Evolutionary conservation across 2,113 vertebrate genomes (phyloP), one percentile per base, ranked within the genome.

Genomic region (Progne subis): DNA sequence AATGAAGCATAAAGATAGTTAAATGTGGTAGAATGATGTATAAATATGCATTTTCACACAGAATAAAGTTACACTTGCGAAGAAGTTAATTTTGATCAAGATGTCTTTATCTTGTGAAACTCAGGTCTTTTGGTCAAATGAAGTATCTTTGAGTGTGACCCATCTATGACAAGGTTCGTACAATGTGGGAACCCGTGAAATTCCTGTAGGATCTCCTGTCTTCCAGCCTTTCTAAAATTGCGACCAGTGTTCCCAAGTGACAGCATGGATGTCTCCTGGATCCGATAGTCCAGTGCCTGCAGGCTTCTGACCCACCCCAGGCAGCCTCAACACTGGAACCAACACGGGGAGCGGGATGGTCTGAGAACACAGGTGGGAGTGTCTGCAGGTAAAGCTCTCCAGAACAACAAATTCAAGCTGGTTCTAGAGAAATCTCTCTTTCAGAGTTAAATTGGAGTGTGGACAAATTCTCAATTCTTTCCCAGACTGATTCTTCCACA

Each of bases 241-340:
- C 44, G 23, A 57, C 32, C 52, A 14, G 0, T 7, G 31, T 12
- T 65, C 37, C 16, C 41, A 32, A 19, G 14, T 2, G 76, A 15
- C 19, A 32, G 28, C 46, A 20, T 0, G 1, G 49, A 5, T 0
- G 1, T 23, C 53, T 21, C 19, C 50, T 29, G 49, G 24, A 2
- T 9, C 20, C 7, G 1, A 7, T 0, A 31, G 16, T 8, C 29
- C 31, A 11, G 31, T 8, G 43, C 43, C 26, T 18, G 29, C 39
- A 34, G 65, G 24, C 11, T 25, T 21, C 52, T 14, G 25, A 2
- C 32, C 15, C 47, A 7, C 5, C 9, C 5, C 2, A 18, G 32
- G 50, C 43, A 77, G 34, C n/a, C 52, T 7, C 9, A 82, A 8
- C 4, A 1, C 23, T 2, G 53, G 49, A 14, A 20, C 25, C 84